A percentile compares a stretch with the other conserved stretches of the same genome.
Evolutionary conservation across 2,888 invertebrate species (phyloP).

Genomic region (Sepioteuthis lessoniana): DNA sequence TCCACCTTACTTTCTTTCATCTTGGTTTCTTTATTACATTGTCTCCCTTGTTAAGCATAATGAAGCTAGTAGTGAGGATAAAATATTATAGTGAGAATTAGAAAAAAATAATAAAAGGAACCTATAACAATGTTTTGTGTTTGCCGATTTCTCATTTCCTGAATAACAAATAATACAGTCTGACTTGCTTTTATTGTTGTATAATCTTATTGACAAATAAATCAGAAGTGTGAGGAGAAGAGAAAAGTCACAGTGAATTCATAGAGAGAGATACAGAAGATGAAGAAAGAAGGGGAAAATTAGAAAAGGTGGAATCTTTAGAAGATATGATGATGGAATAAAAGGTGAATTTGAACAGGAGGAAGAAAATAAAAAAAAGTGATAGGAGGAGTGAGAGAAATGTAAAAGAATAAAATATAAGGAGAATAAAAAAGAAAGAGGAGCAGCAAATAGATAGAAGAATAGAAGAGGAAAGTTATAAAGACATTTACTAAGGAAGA

Average conservation of each 20-base stretch:
- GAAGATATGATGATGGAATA: background rate
- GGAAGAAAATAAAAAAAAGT: background rate
- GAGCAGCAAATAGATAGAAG: background rate
- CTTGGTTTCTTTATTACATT: background rate
- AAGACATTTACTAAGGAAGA: background rate
- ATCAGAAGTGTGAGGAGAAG: background rate
- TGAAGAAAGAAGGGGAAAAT: background rate
- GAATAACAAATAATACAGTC: background rate
- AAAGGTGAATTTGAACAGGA: background rate
- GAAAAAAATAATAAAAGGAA: background rate
- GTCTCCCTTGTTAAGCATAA: background rate
- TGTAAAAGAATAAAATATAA: background rate
- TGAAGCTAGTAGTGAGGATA: background rate
- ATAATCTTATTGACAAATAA: background rate
- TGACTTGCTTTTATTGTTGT: background rate
- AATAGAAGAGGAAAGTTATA: background rate
- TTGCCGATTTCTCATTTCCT: background rate
- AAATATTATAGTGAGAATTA: conserved; percentile 3
- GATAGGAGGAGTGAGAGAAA: background rate
- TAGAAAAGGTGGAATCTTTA: background rate
- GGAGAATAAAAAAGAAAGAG: background rate
- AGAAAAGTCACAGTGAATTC: background rate
- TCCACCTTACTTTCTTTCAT: background rate
- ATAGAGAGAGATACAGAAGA: background rate
- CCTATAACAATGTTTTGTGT: background rate